Evolutionary conservation across 2,113 vertebrate genomes (phyloP), one percentile per base, ranked within the genome.

Genomic region (Tyto alba): DNA sequence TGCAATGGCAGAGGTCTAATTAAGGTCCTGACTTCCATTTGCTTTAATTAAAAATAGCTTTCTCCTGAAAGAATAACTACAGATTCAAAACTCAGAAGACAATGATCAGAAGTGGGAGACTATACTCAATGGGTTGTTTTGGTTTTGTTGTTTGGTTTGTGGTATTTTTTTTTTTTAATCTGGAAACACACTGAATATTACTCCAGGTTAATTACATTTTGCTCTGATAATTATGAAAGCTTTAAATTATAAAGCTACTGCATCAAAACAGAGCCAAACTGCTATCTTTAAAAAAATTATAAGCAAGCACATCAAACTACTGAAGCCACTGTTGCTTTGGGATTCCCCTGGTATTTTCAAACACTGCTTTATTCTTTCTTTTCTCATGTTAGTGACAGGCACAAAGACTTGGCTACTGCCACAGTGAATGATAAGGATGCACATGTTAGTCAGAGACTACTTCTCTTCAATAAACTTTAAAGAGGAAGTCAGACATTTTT

Each of bases 361-460:
- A 30, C 57, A 8, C 26, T 4, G 40, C n/a, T 50, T 45, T 23
- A 27, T 32, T n/a, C 38, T 18, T 29, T 22, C 16, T 30, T 19
- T 26, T 13, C 55, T 19, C 38, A 0, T 0, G 11, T 6, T 13
- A 57, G 47, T 0, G 64, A 36, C 43, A 30, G 59, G 26, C 71
- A 75, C 48, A 7, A 36, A 43, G 62, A 12, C 16, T 3, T 9
- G 23, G 53, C 69, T 52, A 16, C 29, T 53, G 71, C 59, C 32
- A 36, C 0, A 9, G 19, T 0, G 0, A 2, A 11, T 0, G 3
- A 30, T 5, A 18, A 75, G 20, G 43, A 18, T 0, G 1, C 11
- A 1, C 3, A 27, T 16, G n/a, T 11, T 3, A 7, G n/a, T 6
- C 60, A 63, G 17, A 45, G 36, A 34, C 7, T 7, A 11, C 30